Conservation (phyloP, 2,113 vertebrate species). For the Corythornis vintsioides region DNA sequence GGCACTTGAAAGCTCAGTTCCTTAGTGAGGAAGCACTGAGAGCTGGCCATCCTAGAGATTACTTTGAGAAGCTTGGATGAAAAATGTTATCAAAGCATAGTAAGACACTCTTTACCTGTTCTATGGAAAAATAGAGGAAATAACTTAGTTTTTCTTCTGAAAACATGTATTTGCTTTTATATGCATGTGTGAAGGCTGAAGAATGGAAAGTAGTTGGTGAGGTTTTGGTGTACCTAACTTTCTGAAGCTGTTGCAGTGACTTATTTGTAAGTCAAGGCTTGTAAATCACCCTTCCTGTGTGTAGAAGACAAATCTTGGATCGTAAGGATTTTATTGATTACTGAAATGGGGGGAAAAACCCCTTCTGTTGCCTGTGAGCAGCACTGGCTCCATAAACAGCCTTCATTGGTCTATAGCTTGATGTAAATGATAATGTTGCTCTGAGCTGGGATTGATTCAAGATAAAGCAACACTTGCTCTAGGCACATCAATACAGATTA, state of each 20-base stretch:
- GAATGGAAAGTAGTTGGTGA: not conserved
- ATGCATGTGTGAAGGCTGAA: not conserved
- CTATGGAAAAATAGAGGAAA: not conserved
- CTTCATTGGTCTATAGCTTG: not conserved
- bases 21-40: not conserved
- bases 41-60: not conserved
- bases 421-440: not conserved
- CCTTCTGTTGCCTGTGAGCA: not conserved
- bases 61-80: not conserved
- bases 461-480: not conserved
- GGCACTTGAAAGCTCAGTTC: not conserved
- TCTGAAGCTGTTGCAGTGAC: not conserved
- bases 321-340: not conserved
- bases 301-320: not conserved
- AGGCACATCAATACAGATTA: not conserved
- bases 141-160: not conserved
- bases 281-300: not conserved
- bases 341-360: not conserved
- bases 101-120: not conserved
- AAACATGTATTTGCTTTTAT: accelerated
- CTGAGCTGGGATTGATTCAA: not conserved
- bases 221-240: not conserved
- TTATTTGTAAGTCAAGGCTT: not conserved
- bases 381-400: not conserved
- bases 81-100: not conserved